Conservation (phyloP, 1,140 invertebrate genomes). For the Spodoptera frugiperda region DNA sequence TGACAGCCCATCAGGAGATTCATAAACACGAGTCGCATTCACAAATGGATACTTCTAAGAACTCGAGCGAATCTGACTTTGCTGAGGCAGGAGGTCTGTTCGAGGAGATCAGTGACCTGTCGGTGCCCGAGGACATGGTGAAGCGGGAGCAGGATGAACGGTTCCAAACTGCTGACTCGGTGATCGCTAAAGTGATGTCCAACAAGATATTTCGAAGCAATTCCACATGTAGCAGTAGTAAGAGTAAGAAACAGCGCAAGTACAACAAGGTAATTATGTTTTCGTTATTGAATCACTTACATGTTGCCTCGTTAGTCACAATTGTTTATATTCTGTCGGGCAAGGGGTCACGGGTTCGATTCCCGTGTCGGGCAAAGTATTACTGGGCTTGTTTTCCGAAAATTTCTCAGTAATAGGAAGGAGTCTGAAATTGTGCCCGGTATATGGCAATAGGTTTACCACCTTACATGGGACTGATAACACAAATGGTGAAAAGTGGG, state of each 20-base stretch:
- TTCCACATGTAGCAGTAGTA: constrained; percentile 51
- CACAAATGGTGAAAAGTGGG: no score
- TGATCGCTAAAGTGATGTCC: constrained; percentile 72
- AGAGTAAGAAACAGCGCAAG: constrained; percentile 56
- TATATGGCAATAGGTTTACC: no score
- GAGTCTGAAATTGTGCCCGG: no score
- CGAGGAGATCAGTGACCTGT: constrained; percentile 36
- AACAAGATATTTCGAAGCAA: constrained; percentile 69
- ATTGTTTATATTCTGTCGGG: no score
- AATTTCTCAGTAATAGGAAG: no score
- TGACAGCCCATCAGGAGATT: constrained; percentile 57
- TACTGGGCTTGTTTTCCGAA: no score
- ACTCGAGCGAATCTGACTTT: constrained; percentile 53
- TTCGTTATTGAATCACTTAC: no score
- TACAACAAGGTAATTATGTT: constrained; percentile 67
- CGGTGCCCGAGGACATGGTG: constrained; percentile 27
- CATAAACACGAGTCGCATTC: constrained; percentile 49
- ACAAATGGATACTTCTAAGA: constrained; percentile 18
- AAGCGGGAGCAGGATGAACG: constrained; percentile 48
- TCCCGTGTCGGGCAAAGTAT: no score
- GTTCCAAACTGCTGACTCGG: constrained; percentile 60
- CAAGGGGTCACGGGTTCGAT: no score
- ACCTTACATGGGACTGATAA: no score
- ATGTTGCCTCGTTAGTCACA: no score
- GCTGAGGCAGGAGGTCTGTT: constrained; percentile 9